Percentiles rank a stretch among this genome's conserved stretches.
Conservation (phyloP, 2,113 vertebrate genomes). For the Anser brachyrhynchus region DNA sequence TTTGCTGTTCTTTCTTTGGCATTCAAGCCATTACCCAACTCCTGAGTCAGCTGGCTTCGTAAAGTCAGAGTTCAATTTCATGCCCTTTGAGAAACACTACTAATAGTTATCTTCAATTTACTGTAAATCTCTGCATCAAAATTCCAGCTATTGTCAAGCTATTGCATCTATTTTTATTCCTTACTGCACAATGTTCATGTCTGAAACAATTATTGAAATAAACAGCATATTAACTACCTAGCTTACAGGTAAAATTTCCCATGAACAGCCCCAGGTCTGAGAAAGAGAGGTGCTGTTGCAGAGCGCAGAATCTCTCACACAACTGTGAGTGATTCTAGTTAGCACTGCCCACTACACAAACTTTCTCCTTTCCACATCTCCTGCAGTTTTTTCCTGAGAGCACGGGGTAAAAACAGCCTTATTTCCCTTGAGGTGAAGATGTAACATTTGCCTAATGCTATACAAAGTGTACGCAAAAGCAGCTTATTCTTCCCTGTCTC, state of each 20-base stretch:
- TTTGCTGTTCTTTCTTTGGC: neutral
- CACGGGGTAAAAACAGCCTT: neutral
- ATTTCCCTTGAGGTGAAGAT: neutral
- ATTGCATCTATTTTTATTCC: neutral
- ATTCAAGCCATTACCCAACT: neutral
- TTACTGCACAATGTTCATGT: neutral
- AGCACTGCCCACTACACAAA: neutral
- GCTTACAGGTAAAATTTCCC: neutral
- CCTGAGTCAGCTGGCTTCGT: neutral
- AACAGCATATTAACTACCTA: neutral
- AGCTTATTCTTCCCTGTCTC: neutral
- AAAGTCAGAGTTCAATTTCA: neutral
- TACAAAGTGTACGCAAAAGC: neutral
- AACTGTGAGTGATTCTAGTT: neutral
- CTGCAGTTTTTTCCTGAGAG: neutral
- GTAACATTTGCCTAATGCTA: neutral
- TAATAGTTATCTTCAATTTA: conserved; percentile 1
- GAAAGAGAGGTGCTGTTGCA: neutral
- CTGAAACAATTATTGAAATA: conserved; percentile 4
- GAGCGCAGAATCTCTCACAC: neutral
- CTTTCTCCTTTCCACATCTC: neutral
- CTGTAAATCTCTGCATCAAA: neutral
- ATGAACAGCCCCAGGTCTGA: neutral
- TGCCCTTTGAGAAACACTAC: neutral
- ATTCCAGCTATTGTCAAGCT: neutral